Base-by-base conservation (phyloP, 2,888 invertebrate species). In the Leptarthrus brevirostris region DNA sequence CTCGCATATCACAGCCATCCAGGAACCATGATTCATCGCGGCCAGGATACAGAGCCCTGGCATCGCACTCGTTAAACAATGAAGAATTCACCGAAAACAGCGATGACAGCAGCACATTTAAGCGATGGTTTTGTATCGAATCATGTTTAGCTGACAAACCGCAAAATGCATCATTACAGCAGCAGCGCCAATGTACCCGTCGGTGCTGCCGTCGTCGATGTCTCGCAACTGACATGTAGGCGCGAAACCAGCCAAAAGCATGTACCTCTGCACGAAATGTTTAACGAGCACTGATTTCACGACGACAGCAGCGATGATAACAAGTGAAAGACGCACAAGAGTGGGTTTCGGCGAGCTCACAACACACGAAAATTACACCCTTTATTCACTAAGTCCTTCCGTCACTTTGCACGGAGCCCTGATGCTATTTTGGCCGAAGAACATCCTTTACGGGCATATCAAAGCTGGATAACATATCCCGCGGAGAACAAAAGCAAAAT, bases 61-160 rank as follows among this genome's bases (percentile, higher is more conserved):
- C n/a, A n/a, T n/a, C n/a, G n/a, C n/a, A 40, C 40, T 12, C 40
- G 40, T 40, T 40, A 12, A 40, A 40, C 12, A 16, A 26, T 44
- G 64, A 64, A 73, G 75, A 73, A 69, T 75, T 69, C 69, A 24
- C 72, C 70, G 71, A 75, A 75, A 75, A 74, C 66, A 75, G 64
- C 66, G 75, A 44, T 75, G 75, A 75, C 75, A 74, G 40, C n/a
- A n/a, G 75, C 75, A 71, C 73, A 75, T 75, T 75, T 75, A 74
- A 74, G 73, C 73, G 75, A 73, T 73, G 75, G 75, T 75, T 75
- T 75, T 75, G 75, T 75, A 75, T 71, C 75, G 75, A 75, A 75
- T 75, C 75, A 75, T 75, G 75, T 75, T 75, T 66, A 75, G 73
- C 73, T 75, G 75, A 75, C 75, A 75, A 74, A 75, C 75, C 75